Conservation (phyloP, 2,888 invertebrate genomes). For the Agrochola lota region DNA sequence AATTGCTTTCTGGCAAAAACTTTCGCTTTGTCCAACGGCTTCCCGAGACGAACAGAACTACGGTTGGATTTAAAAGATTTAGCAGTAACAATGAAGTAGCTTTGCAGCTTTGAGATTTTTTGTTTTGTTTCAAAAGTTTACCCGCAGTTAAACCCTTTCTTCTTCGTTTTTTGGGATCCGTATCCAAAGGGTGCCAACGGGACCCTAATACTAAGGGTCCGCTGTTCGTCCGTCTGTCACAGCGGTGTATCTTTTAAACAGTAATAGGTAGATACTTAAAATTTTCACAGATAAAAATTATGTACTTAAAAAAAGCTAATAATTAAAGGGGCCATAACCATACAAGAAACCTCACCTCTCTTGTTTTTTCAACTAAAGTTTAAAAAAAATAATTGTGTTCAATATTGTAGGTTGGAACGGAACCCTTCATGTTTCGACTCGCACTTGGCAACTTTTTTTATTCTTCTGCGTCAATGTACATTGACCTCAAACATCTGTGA, state of each 20-base stretch:
- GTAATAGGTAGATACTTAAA: not conserved
- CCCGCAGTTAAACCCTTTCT: not conserved
- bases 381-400: no score
- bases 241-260: not conserved
- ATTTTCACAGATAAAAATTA: not conserved
- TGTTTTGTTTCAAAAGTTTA: not conserved
- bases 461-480: not conserved
- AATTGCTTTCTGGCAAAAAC: not conserved
- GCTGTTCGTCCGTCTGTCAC: not conserved
- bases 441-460: not conserved
- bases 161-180: not conserved
- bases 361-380: no score
- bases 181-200: not conserved
- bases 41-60: not conserved
- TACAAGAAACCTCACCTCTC: no score
- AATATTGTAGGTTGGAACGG: not conserved
- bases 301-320: no score
- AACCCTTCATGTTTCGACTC: not conserved
- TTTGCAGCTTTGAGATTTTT: not conserved
- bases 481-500: slow-evolving; percentile 5
- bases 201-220: no score
- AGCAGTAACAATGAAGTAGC: not conserved
- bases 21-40: not conserved
- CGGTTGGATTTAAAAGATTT: not conserved
- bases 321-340: not conserved